phyloP scores from a whole-genome alignment of 2,888 invertebrate genomes.

The Hydriomena furcata region DNA sequence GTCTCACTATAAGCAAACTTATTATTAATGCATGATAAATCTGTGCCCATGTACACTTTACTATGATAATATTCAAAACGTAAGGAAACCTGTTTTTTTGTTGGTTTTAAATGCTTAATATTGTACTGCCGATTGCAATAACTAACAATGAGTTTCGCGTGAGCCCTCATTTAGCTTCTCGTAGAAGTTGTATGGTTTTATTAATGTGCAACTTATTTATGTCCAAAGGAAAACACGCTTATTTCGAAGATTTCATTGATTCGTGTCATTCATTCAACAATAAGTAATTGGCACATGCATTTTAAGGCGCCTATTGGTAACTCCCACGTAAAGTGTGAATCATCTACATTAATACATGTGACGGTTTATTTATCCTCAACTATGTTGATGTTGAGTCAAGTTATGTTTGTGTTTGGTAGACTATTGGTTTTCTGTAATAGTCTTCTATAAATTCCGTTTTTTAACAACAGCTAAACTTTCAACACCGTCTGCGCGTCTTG shows the following conservation, averaged over 20 bases:
- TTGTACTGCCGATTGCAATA: constrained; percentile 37
- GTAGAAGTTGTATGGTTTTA: constrained; percentile 2
- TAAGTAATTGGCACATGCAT: constrained; percentile 30
- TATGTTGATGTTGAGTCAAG: constrained; percentile 43
- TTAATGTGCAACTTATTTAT: not conserved
- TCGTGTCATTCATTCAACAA: constrained; percentile 7
- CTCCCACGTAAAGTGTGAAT: constrained; percentile 47
- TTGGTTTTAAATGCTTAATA: constrained; percentile 34
- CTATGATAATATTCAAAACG: constrained; percentile 60
- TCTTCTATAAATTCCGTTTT: constrained; percentile 32
- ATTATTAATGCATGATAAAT: no score
- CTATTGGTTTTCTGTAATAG: not conserved
- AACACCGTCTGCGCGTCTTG: constrained; percentile 26
- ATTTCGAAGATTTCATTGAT: constrained; percentile 4
- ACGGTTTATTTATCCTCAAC: constrained; percentile 28
- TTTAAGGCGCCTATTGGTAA: constrained; percentile 31
- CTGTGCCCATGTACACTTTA: not conserved
- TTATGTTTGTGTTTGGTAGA: constrained; percentile 38
- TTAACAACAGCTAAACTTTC: constrained; percentile 31
- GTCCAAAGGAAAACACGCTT: not conserved
- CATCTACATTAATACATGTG: constrained; percentile 39
- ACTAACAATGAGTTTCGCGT: constrained; percentile 53
- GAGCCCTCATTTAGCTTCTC: constrained; percentile 25
- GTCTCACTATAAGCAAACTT: no score
- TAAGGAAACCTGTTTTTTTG: constrained; percentile 27